These are phyloP conservation scores for Nycticorax nycticorax DNA, from an alignment of 2,113 vertebrate genomes.

Conservation along the genomic window DNA sequence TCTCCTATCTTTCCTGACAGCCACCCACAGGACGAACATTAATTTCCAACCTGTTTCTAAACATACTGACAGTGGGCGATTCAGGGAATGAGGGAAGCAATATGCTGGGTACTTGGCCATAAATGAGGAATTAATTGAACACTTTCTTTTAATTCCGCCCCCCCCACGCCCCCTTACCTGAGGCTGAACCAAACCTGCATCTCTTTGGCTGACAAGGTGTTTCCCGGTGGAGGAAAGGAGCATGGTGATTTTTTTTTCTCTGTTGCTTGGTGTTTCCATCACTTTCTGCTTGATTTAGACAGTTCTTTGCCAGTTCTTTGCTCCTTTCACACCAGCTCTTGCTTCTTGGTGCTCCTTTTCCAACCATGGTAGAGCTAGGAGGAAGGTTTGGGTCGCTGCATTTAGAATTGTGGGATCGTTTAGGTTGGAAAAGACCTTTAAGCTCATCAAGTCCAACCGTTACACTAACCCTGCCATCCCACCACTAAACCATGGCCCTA, in stretches of 20 bases:
- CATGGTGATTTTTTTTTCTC: background rate
- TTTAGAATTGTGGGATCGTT: background rate
- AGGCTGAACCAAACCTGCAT: background rate
- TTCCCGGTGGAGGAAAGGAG: background rate
- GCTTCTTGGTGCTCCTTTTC: background rate
- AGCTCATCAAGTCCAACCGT: no score
- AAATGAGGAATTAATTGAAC: constrained; percentile 52
- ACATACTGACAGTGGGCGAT: background rate
- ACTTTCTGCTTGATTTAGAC: background rate
- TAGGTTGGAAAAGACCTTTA: no score
- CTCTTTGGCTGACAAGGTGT: background rate
- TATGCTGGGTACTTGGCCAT: background rate
- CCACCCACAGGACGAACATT: background rate
- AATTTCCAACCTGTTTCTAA: constrained; percentile 46
- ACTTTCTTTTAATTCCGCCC: background rate
- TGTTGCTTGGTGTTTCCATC: background rate
- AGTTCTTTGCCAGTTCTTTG: background rate
- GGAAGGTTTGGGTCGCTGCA: fast-evolving
- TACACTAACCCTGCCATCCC: no score
- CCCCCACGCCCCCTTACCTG: no score
- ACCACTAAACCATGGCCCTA: no score
- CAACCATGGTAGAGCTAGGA: fast-evolving
- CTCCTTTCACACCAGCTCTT: background rate
- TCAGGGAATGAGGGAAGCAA: background rate
- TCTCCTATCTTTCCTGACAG: background rate